phyloP scores from a whole-genome alignment of 2,888 invertebrate species.

The Drosophila putrida region DNA sequence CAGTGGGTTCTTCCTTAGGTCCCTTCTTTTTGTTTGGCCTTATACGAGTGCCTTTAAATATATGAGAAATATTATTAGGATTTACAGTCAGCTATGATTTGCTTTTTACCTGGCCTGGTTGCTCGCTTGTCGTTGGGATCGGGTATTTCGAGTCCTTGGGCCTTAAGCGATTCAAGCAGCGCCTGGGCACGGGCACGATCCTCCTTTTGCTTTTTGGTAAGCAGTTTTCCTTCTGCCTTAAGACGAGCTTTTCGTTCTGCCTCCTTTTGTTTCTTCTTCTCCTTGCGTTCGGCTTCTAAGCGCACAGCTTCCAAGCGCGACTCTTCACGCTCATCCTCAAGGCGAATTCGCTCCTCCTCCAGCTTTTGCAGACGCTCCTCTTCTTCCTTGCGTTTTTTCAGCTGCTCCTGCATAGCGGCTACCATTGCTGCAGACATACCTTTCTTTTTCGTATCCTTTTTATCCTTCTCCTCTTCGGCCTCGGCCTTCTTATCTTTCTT shows the following conservation, averaged over 20 bases:
- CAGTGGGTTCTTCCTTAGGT: constrained; percentile 83
- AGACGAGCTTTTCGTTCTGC: constrained; percentile 96
- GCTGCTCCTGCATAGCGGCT: constrained; percentile 96
- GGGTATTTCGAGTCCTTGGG: constrained; percentile 94
- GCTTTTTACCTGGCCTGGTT: constrained; percentile 86
- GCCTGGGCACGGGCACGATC: constrained; percentile 95
- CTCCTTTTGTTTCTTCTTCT: constrained; percentile 95
- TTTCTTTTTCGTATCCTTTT: constrained; percentile 86
- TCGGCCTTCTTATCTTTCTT: constrained; percentile 85
- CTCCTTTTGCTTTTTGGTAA: constrained; percentile 97
- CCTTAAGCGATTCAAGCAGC: constrained; percentile 94
- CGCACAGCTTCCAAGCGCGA: constrained; percentile 91
- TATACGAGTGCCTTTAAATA: constrained; percentile 89
- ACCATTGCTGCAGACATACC: constrained; percentile 94
- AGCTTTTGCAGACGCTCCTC: constrained; percentile 91
- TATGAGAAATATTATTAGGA: background rate
- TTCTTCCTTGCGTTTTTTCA: constrained; percentile 95
- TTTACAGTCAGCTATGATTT: no score
- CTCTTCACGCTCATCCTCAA: constrained; percentile 91
- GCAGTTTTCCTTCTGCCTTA: constrained; percentile 97
- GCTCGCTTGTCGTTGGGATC: constrained; percentile 88
- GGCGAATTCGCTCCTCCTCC: constrained; percentile 92
- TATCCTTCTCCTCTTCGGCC: constrained; percentile 87
- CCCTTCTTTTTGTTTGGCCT: constrained; percentile 91
- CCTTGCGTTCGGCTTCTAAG: constrained; percentile 94